Evolutionary conservation across 2,888 invertebrate genomes (phyloP), one percentile per base, ranked within the genome.

Genomic region (Cephalotes varians): DNA sequence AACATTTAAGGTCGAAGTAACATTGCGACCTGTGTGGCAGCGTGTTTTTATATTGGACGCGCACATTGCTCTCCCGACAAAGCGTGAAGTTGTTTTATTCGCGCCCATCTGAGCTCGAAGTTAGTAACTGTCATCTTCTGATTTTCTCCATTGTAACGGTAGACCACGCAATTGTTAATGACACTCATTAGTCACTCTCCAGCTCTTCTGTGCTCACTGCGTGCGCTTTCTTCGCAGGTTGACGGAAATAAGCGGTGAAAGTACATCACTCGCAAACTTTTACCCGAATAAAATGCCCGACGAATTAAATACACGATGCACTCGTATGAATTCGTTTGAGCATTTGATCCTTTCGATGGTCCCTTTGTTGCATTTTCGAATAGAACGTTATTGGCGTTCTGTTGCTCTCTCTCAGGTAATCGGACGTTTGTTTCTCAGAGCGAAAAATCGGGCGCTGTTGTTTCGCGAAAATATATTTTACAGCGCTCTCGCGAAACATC

Each of bases 181-280:
- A 90, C 85, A 85, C 83, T 82, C 65, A 91, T 91, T 91, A 91
- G 79, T 56, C 58, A 51, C 54, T 31, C 51, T 31, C 28, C 28
- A 67, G 37, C 37, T 76, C 72, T 60, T 60, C 34, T 65, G 62
- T 44, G 34, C 62, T 62, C 37, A 37, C 28, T n/a, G 37, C 80
- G 44, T 25, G 67, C 49, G 89, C 91, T 90, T 91, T 89, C 86
- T 82, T 87, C 60, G 67, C 71, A 56, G 77, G 87, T 87, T 91
- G 91, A 92, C 91, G 91, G 91, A 91, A 92, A 92, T 92, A 93
- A 93, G 83, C 83, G 91, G 93, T 91, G 93, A 93, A 93, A 93
- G 92, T 74, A 74, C 73, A 12, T 76, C 72, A 44, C 34, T 71
- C 37, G 56, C 21, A 56, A 85, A 91, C 91, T 92, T 88, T 90